These are phyloP conservation scores for Epinephelus awoara DNA, from an alignment of 2,797 vertebrate genomes.

Conservation along the genomic window DNA sequence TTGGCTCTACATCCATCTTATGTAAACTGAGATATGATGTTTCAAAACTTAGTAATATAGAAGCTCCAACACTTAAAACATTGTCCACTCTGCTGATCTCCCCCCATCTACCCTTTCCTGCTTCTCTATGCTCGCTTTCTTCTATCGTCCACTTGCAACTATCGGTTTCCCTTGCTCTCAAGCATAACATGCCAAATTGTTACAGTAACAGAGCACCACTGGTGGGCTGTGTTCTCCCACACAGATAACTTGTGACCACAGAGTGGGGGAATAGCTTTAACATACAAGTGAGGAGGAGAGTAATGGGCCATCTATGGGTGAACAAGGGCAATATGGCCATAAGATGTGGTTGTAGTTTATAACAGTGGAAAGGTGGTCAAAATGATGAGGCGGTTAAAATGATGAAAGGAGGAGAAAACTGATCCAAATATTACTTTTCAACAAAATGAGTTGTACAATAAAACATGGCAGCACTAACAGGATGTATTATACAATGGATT, in stretches of 20 bases:
- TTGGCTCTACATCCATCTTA: slow-evolving; percentile 15
- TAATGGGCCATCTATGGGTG: slow-evolving; percentile 22
- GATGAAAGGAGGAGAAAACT: slow-evolving; percentile 32
- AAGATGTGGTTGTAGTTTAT: slow-evolving; percentile 25
- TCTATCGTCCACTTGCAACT: slow-evolving; percentile 9
- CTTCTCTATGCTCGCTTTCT: slow-evolving; percentile 2
- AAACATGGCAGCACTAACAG: neutral
- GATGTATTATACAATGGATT: neutral
- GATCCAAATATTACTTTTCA: slow-evolving; percentile 3
- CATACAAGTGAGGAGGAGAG: slow-evolving; percentile 31
- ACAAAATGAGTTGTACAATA: neutral
- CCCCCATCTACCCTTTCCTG: neutral
- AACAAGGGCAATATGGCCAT: slow-evolving; percentile 30
- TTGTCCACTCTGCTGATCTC: slow-evolving; percentile 12
- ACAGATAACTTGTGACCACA: slow-evolving; percentile 42
- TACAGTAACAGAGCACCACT: slow-evolving; percentile 29
- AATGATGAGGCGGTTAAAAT: slow-evolving; percentile 22
- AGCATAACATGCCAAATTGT: slow-evolving; percentile 27
- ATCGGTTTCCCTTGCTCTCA: slow-evolving; percentile 9
- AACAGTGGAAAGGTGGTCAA: slow-evolving; percentile 16
- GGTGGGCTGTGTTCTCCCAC: slow-evolving; percentile 28
- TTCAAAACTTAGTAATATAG: slow-evolving; percentile 40
- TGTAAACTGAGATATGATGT: slow-evolving; percentile 55
- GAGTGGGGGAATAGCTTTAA: slow-evolving; percentile 35
- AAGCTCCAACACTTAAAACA: slow-evolving; percentile 29